Conservation (phyloP, 2,797 vertebrate genomes). For the Crenuchus spilurus region DNA sequence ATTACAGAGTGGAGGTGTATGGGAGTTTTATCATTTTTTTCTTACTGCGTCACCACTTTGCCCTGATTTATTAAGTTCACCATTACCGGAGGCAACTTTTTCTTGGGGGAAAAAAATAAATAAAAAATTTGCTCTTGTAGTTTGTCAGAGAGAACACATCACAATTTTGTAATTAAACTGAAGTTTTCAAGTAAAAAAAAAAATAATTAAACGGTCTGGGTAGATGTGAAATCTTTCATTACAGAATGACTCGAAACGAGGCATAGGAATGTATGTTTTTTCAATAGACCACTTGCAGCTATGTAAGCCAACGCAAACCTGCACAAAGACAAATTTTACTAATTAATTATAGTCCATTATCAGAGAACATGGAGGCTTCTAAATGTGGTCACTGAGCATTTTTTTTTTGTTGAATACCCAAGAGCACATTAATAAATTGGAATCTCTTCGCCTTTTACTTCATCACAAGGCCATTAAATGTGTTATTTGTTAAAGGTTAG, state of each 20-base stretch:
- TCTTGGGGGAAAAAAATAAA: neutral
- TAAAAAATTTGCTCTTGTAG: too few species aligned
- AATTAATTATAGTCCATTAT: neutral
- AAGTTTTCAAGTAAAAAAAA: neutral
- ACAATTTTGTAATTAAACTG: neutral
- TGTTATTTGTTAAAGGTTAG: too few species aligned
- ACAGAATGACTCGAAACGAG: neutral
- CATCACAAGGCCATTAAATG: too few species aligned
- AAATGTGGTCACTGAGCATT: too few species aligned
- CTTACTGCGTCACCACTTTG: neutral
- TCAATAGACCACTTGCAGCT: neutral
- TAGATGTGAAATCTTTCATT: constrained; percentile 1
- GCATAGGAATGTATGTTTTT: neutral
- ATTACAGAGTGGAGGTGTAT: neutral
- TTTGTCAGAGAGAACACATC: neutral
- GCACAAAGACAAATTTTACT: too few species aligned
- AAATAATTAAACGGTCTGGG: neutral
- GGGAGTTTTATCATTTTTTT: neutral
- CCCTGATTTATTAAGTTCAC: constrained; percentile 2
- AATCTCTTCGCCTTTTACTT: too few species aligned
- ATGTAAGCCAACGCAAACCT: neutral
- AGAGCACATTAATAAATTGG: too few species aligned
- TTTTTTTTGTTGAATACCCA: neutral
- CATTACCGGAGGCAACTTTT: neutral
- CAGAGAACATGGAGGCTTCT: too few species aligned